Evolutionary conservation across 2,888 invertebrate species (phyloP), one percentile per base, ranked within the genome.

Genomic region (Rhodophaea formosa): DNA sequence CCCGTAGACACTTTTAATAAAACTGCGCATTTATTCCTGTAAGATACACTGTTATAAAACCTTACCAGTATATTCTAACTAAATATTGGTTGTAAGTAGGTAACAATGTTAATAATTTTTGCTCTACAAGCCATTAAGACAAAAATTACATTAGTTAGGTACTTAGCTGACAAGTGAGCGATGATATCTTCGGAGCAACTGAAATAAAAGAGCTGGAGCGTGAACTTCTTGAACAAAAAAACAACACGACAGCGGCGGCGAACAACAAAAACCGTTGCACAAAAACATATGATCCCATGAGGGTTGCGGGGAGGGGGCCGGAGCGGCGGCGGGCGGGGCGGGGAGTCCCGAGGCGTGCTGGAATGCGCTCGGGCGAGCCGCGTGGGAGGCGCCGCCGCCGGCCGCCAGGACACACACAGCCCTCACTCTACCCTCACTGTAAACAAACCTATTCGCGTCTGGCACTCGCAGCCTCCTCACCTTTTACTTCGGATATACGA

Each of bases 251-350:
- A 76, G 82, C 84, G 85, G 86, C 88, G 89, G 89, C 82, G 83
- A 89, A 89, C 88, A 88, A 90, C 90, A 91, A 91, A 91, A 91
- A 91, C 91, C 89, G 91, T 90, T 91, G 89, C 88, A 89, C 85
- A 91, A 91, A 91, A 91, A 91, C 91, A 91, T 91, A 91, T 91
- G 91, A 91, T 90, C 89, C 86, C 86, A 84, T 82, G 88, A 84
- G 87, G 86, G 85, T 80, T 75, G 75, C 69, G 84, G 85, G 82
- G 80, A 23, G 23, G 71, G 70, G 64, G 32, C 69, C 47, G 61
- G 23, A 23, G 23, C 60, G 65, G 56, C 60, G 61, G 64, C 56
- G 64, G 64, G 70, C 72, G 66, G 76, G 63, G 77, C 67, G 68
- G 80, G 82, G 79, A 77, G 80, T 74, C 79, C 80, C 78, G 82